Evolutionary conservation across 2,888 invertebrate genomes (phyloP).

Genomic region (Ormyrus thymus): DNA sequence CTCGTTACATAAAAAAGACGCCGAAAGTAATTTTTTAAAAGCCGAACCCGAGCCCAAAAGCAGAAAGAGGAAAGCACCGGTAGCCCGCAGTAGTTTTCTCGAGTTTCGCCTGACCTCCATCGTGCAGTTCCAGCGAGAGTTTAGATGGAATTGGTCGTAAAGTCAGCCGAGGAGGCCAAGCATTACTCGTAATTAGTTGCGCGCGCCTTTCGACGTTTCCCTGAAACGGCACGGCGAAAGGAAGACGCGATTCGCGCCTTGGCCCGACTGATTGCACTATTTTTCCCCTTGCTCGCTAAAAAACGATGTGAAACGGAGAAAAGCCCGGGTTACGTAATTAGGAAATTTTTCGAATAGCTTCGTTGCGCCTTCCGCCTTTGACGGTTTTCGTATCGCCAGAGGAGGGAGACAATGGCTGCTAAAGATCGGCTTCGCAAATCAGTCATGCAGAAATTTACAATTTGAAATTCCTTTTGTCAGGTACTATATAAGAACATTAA

Average conservation of each 20-base stretch:
- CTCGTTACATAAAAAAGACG: constrained; percentile 6
- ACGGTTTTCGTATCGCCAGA: background rate
- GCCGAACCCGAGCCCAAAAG: background rate
- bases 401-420: background rate
- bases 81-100: background rate
- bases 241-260: background rate
- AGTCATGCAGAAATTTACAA: background rate
- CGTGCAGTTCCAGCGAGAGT: background rate
- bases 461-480: constrained; percentile 12
- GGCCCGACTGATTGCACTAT: background rate
- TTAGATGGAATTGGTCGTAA: constrained; percentile 21
- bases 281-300: background rate
- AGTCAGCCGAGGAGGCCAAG: constrained; percentile 3
- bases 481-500: background rate
- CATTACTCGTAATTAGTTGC: constrained; percentile 43
- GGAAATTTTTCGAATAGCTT: constrained; percentile 35
- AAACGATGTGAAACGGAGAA: background rate
- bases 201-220: constrained; percentile 16
- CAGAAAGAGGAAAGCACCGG: background rate
- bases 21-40: constrained; percentile 21
- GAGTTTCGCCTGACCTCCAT: constrained; percentile 19
- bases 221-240: background rate
- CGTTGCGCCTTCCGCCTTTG: constrained; percentile 1
- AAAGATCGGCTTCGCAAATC: background rate
- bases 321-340: constrained; percentile 32